Evolutionary conservation across 2,797 vertebrate species (phyloP), one percentile per base, ranked within the genome.

Genomic region (Rhabdomys pumilio): DNA sequence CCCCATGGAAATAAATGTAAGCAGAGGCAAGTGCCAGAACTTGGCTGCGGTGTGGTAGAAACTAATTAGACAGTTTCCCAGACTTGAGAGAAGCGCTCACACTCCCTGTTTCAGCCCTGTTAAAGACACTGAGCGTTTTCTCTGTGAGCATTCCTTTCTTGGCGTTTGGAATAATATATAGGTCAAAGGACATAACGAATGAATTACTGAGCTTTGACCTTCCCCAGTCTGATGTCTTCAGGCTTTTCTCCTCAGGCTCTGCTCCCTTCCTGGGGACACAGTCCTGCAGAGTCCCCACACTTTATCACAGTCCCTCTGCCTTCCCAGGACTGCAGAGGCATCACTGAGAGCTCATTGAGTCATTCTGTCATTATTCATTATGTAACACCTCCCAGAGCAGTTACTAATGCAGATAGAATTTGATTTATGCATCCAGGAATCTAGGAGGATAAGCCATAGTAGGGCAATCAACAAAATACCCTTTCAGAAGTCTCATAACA

Each of bases 401-500:
- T 98, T 98, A 93, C 95, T 97, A 97, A 97, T 97, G 97, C 98
- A 98, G 98, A 98, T 95, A 98, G 97, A 96, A 93, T 85, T 91
- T 97, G 97, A 98, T 98, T 98, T 97, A 98, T 98, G 97, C 96
- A 93, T 93, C 84, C 94, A 90, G 90, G 97, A 97, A 97, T 94
- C 55, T 97, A 96, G 98, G 82, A 80, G 82, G 90, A 96, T 90
- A 92, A 89, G 82, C 88, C 92, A 82, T 95, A 97, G 97, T 96
- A 96, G 94, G 98, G 97, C 85, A 97, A 95, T 98, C 98, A 98
- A 83, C 98, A 97, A 97, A 98, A 97, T 96, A 97, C 96, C 82
- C 88, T 97, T 91, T 97, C 97, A 97, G 97, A 98, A 89, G 73
- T 98, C 97, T 98, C 97, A 91, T 97, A 95, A 93, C 81, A 91